Conservation (phyloP, 1,140 invertebrate species). For the Chironomus tepperi region DNA sequence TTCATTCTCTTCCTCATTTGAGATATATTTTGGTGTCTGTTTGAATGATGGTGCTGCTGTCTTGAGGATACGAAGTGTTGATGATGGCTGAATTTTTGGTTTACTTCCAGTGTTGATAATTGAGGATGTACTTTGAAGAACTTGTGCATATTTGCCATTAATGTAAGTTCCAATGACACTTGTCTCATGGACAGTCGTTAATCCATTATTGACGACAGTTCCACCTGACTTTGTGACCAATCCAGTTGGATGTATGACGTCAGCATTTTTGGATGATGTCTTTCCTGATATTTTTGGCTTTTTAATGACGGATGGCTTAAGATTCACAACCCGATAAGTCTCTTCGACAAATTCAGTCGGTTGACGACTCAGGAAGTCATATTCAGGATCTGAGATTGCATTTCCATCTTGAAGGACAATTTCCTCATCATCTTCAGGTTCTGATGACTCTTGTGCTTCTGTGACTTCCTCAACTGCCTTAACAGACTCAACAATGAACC, state of each 20-base stretch:
- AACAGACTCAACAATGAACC: slow-evolving; percentile 36
- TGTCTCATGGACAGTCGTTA: slow-evolving; percentile 77
- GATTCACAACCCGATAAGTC: slow-evolving; percentile 54
- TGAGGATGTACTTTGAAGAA: slow-evolving; percentile 64
- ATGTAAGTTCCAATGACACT: slow-evolving; percentile 81
- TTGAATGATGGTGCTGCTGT: slow-evolving; percentile 59
- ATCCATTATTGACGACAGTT: slow-evolving; percentile 70
- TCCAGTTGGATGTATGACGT: slow-evolving; percentile 59
- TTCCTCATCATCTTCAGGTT: slow-evolving; percentile 36
- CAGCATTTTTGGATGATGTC: slow-evolving; percentile 37
- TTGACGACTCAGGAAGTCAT: slow-evolving; percentile 71
- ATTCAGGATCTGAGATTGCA: slow-evolving; percentile 68
- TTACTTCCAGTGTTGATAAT: slow-evolving; percentile 42
- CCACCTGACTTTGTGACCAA: slow-evolving; percentile 72
- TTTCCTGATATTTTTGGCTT: slow-evolving; percentile 40
- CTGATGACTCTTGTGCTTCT: slow-evolving; percentile 25
- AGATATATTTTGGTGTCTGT: slow-evolving; percentile 49
- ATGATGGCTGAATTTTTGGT: slow-evolving; percentile 54
- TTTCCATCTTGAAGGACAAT: slow-evolving; percentile 46
- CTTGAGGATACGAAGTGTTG: slow-evolving; percentile 58
- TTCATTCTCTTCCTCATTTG: slow-evolving; percentile 42
- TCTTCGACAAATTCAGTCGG: slow-evolving; percentile 71
- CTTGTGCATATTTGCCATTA: slow-evolving; percentile 76
- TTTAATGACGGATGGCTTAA: slow-evolving; percentile 41
- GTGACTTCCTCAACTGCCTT: slow-evolving; percentile 43